Conservation (phyloP, 2,888 invertebrate genomes). For the Drosophila nigricruria region DNA sequence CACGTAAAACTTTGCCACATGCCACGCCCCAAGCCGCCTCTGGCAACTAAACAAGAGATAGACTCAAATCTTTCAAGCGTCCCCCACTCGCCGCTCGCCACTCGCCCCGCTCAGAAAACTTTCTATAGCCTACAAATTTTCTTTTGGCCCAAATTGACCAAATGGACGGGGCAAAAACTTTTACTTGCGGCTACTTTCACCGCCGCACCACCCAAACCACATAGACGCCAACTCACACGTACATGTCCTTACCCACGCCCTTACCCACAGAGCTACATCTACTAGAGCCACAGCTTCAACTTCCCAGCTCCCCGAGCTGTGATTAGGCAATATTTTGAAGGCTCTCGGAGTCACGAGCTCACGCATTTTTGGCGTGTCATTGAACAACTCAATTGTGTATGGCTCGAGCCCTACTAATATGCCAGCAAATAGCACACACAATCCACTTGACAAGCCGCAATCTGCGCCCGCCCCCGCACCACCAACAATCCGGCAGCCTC, state of each 20-base stretch:
- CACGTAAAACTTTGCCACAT: conserved; percentile 61
- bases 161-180: conserved; percentile 68
- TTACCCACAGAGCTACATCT: conserved; percentile 36
- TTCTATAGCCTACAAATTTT: conserved; percentile 78
- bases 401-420: conserved; percentile 24
- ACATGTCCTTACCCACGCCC: conserved; percentile 35
- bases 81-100: background rate
- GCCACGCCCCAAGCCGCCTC: conserved; percentile 59
- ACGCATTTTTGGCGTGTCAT: conserved; percentile 68
- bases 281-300: conserved; percentile 14
- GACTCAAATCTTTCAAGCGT: conserved; percentile 36
- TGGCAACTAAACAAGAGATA: conserved; percentile 62
- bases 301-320: conserved; percentile 62
- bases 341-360: conserved; percentile 41
- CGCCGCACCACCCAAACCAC: conserved; percentile 11
- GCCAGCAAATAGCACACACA: conserved; percentile 26
- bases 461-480: background rate
- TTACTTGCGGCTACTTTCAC: conserved; percentile 72
- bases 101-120: conserved; percentile 44
- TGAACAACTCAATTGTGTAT: conserved; percentile 69
- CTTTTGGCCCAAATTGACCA: conserved; percentile 78
- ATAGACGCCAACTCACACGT: conserved; percentile 33
- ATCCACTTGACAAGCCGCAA: conserved; percentile 16
- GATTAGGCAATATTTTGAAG: conserved; percentile 72
- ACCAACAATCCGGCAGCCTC: background rate